A percentile compares a stretch with the other conserved stretches of the same genome.
phyloP scores from a whole-genome alignment of 30 jellyfish, hydroid and myxozoan genomes.

The Kudoa iwatai region DNA sequence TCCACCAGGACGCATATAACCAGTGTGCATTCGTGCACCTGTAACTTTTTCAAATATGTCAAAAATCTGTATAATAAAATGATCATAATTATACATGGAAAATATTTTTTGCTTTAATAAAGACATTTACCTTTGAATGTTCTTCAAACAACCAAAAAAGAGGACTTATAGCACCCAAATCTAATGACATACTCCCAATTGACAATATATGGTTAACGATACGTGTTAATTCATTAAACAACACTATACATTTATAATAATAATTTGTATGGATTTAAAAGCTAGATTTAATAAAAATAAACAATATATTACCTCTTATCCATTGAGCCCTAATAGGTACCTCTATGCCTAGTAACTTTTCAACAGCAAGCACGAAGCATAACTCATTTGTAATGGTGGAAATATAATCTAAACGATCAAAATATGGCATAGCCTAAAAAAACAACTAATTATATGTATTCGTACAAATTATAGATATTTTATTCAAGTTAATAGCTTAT shows the following conservation, averaged over 20 bases:
- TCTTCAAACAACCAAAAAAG: constrained; percentile 78
- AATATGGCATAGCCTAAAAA: constrained; percentile 56
- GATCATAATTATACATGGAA: too few relatives aligned
- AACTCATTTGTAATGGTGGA: constrained; percentile 79
- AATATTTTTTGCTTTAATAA: too few relatives aligned
- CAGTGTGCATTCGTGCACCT: constrained; percentile 84
- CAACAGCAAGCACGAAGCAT: constrained; percentile 57
- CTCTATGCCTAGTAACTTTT: constrained; percentile 24
- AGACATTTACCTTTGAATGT: constrained; percentile 16
- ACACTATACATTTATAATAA: too few relatives aligned
- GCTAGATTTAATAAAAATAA: too few relatives aligned
- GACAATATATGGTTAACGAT: constrained; percentile 46
- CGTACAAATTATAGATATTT: neutral
- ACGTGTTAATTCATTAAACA: constrained; percentile 64
- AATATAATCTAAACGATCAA: constrained; percentile 63
- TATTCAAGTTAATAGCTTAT: neutral
- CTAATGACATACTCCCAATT: constrained; percentile 36
- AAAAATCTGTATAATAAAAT: constrained; percentile 20
- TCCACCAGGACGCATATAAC: constrained; percentile 89
- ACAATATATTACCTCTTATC: constrained; percentile 18
- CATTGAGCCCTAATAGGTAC: constrained; percentile 70
- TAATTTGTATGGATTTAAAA: too few relatives aligned
- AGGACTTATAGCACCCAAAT: constrained; percentile 84
- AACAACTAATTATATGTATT: neutral
- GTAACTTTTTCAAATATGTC: constrained; percentile 65